Evolutionary conservation across 2,888 invertebrate genomes (phyloP), one percentile per base, ranked within the genome.

Genomic region (Thecophora atra): DNA sequence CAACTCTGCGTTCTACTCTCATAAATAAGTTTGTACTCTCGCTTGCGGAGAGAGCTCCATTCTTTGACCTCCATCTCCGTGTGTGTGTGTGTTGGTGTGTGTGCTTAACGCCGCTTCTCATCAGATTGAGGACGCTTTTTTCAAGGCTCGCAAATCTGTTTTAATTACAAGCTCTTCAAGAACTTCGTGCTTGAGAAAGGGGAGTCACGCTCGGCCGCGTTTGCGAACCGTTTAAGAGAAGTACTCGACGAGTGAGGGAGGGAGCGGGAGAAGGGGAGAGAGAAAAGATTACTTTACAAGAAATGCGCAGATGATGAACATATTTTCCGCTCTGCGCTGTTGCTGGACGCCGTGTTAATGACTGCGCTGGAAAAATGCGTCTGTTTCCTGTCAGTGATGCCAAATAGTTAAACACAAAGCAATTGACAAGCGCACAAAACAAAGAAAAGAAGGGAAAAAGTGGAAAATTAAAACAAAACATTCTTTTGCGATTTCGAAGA

Each of bases 21-120:
- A n/a, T n/a, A n/a, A n/a, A n/a, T n/a, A n/a, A n/a, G n/a, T n/a
- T n/a, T n/a, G n/a, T n/a, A n/a, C n/a, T n/a, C n/a, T n/a, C n/a
- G n/a, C n/a, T n/a, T n/a, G n/a, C n/a, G n/a, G n/a, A n/a, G n/a
- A n/a, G n/a, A n/a, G n/a, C 37, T 37, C 37, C 37, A 37, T 37
- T 76, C 74, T 78, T 79, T 78, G 64, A 58, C 64, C 64, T 47
- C 51, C 51, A 47, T 47, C 1, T 47, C 17, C 13, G 11, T 47
- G 6, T 47, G 3, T 11, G 4, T 47, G 5, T 47, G 17, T 51
- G 30, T 8, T 37, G 11, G 37, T 37, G 6, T 37, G n/a, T 37
- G 6, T 37, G 11, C 11, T 37, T 37, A 37, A 37, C 37, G 37
- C 37, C 37, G 37, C 37, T 47, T 47, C 47, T 4, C 11, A 47